Evolutionary conservation across 2,797 vertebrate genomes (phyloP), one percentile per base, ranked within the genome.

Genomic region (Sphenodon punctatus): DNA sequence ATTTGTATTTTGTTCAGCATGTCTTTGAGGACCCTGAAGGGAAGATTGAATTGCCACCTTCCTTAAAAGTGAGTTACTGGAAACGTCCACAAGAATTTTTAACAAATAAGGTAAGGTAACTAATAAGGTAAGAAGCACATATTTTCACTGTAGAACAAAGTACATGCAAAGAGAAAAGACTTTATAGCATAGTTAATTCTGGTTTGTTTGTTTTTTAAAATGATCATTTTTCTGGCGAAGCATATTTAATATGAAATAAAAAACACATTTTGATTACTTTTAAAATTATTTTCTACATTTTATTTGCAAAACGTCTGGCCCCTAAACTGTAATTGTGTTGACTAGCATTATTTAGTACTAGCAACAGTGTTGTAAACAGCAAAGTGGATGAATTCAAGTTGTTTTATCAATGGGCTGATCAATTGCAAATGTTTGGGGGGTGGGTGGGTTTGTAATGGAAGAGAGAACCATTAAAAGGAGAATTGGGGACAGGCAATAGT

Each of bases 1-100:
- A 3, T 75, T 6, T 9, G 12, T 82, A 4, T 85, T 88, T 92
- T 81, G 71, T 71, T 32, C 83, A 98, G 98, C 80, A 92, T 55
- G 93, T 92, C 88, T 99, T 97, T 95, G 97, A 99, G 46, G 98
- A 99, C 80, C 98, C 97, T 5, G 97, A 98, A 87, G 97, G 98
- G 63, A 98, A 97, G 90, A 95, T 98, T 88, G 88, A 92, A 58
- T 86, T 99, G 64, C 98, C 97, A 69, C 42, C 80, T 17, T 95
- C 96, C 60, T 66, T 99, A 66, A 97, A 96, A 93, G 95, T 97
- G 58, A 95, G 96, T 92, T 95, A 94, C 48, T 99, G 98, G 98
- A 98, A 96, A 93, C 97, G 98, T 22, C 97, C 98, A 20, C 77
- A 94, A 11, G 97, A 99, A 75, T 95, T 97, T 93, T 93, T 97